phyloP scores from a whole-genome alignment of 2,113 vertebrate genomes.

The Ophthalmolycus amberensis region DNA sequence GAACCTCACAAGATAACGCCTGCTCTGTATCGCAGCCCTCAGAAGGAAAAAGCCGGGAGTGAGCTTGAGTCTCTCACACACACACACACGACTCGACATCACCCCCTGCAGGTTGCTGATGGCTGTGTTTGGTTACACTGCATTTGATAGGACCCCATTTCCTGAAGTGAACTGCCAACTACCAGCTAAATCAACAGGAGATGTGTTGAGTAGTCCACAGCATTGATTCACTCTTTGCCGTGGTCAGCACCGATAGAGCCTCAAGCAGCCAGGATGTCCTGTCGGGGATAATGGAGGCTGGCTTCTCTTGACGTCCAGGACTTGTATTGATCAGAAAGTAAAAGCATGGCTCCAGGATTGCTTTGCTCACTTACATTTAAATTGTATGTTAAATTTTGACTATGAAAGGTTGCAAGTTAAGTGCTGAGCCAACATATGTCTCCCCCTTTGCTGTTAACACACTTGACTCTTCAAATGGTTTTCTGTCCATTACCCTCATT shows the following conservation, averaged over 20 bases:
- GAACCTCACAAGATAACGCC: conserved; percentile 50
- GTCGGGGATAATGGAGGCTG: conserved; percentile 47
- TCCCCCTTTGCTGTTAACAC: conserved; percentile 14
- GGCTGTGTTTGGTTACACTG: not conserved
- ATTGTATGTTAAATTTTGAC: conserved; percentile 18
- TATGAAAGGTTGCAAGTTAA: conserved; percentile 3
- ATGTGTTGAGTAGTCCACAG: conserved; percentile 45
- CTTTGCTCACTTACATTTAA: conserved; percentile 28
- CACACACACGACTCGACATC: conserved; percentile 42
- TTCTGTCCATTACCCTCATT: conserved; percentile 38
- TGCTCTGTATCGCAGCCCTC: conserved; percentile 27
- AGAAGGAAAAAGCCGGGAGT: not conserved
- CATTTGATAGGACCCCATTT: not conserved
- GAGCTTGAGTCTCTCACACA: not conserved
- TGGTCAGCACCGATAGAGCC: conserved; percentile 51
- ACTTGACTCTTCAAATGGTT: conserved; percentile 47
- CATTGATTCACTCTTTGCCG: conserved; percentile 45
- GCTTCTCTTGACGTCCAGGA: conserved; percentile 28
- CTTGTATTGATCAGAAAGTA: not conserved
- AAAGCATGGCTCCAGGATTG: not conserved
- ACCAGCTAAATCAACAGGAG: conserved; percentile 31
- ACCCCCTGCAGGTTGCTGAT: conserved; percentile 55
- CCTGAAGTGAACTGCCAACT: conserved; percentile 22
- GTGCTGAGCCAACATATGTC: conserved; percentile 6
- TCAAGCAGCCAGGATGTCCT: conserved; percentile 58